Base-by-base conservation (phyloP, 2,797 vertebrate genomes). In the Xiphophorus birchmanni region DNA sequence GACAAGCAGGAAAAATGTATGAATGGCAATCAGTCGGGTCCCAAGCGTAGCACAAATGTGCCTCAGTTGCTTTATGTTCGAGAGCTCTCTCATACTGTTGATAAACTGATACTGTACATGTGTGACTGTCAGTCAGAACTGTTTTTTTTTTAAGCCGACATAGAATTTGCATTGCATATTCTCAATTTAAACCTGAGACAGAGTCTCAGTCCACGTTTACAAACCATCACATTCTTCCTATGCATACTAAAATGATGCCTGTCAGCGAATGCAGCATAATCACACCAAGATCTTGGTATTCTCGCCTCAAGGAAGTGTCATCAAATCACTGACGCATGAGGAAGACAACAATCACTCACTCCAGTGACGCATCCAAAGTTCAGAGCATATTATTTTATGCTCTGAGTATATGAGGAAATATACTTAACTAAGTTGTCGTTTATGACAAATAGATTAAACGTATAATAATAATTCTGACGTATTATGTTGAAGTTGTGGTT, bases 281-380 rank as follows among this genome's bases (percentile, higher is more conserved):
- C 79, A 56, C 86, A 72, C 37, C 56, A 12, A 75, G 60, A 65
- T 12, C 23, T 82, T 5, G 78, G 9, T 72, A 10, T 75, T 82
- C 69, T 74, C 73, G 26, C 81, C 80, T 75, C n/a, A 77, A 82
- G 78, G 77, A 82, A 69, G 80, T 82, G 85, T 87, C 80, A 48
- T 26, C 54, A 44, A 73, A 77, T 42, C 79, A 26, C 18, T 50
- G 79, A 87, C n/a, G 63, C 80, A 37, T 80, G 78, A 87, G 1
- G 35, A 18, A 42, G 15, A 78, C 6, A 52, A 44, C 79, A 35
- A n/a, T 29, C 15, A 26, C 63, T 21, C 29, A 72, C 63, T 9
- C 23, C 37, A 17, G 60, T 73, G 0, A 72, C 56, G 17, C 72
- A 52, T 63, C 48, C 48, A 50, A 12, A 2, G 71, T 85, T 81